Evolutionary conservation across 2,888 invertebrate species (phyloP), one percentile per base, ranked within the genome.

Genomic region (Lochmaea capreae): DNA sequence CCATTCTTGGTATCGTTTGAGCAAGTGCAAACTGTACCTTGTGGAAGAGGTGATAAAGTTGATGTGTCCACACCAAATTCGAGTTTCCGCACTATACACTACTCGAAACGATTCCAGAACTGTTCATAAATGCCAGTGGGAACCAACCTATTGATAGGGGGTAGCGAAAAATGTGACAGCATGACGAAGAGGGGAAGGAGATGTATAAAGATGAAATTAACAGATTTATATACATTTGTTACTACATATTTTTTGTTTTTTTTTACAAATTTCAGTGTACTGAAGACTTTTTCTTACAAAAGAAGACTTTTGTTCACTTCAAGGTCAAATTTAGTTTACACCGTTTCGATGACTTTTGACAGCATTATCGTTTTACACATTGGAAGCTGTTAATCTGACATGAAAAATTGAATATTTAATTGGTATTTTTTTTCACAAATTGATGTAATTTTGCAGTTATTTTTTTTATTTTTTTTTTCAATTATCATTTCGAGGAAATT

Each of bases 391-490:
- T 71, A 42, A 67, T 70, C 43, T 66, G 59, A 72, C 65, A 65
- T 62, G 39, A 71, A 52, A 46, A 67, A 66, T 67, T 67, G 9
- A 26, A 67, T 74, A 71, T 68, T 73, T 65, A 71, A 66, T 59
- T 68, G 49, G 72, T 68, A 75, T 75, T 76, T 74, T 75, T n/a
- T 73, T 76, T 63, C 59, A 71, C 67, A 70, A 57, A 67, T 63
- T 43, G 43, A 61, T 74, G 72, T 76, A 72, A 16, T 65, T 75
- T 76, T 69, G 61, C 61, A n/a, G 59, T 68, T 68, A 33, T 65
- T 74, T 75, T 26, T 54, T 75, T 76, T 62, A 63, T 61, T 42
- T 67, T 71, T 63, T 46, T 65, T 52, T 65, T 68, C 42, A 59
- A 39, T 33, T 70, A 54, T 54, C 3, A 16, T 16, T 63, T 63